phyloP scores from a whole-genome alignment of 1,140 invertebrate species.

The Psilanteris sp. region DNA sequence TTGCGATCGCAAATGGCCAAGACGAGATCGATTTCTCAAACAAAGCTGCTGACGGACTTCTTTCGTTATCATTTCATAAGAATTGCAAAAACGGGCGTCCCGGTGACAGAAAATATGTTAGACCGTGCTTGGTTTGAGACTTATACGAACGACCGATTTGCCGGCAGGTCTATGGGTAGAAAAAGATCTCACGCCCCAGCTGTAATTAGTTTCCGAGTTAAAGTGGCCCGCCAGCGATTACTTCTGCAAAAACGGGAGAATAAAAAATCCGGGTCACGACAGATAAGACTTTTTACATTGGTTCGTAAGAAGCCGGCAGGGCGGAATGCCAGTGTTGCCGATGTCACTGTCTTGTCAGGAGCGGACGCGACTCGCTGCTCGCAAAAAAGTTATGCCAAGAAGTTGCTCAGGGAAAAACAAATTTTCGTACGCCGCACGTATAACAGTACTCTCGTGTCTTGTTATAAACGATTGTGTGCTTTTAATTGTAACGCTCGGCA shows the following conservation, averaged over 20 bases:
- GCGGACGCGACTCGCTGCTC: constrained; percentile 5
- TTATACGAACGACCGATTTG: constrained; percentile 16
- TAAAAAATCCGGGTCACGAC: constrained; percentile 67
- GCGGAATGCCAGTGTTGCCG: constrained; percentile 10
- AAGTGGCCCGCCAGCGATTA: constrained; percentile 68
- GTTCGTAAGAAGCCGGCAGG: constrained; percentile 42
- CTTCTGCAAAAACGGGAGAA: constrained; percentile 45
- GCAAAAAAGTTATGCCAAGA: constrained; percentile 42
- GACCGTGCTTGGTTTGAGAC: constrained; percentile 17
- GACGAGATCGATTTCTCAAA: neutral
- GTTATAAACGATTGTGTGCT: constrained; percentile 6
- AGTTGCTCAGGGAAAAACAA: constrained; percentile 38
- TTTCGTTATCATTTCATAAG: neutral
- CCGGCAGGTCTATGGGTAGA: constrained; percentile 37
- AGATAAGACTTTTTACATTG: constrained; percentile 66
- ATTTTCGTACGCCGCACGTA: neutral
- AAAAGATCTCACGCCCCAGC: constrained; percentile 69
- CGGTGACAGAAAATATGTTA: constrained; percentile 40
- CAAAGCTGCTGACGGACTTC: neutral
- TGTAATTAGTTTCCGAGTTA: constrained; percentile 77
- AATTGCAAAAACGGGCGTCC: constrained; percentile 3
- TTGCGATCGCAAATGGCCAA: no score
- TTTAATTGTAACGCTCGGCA: constrained; percentile 2
- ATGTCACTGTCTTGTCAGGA: constrained; percentile 54
- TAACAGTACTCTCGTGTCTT: constrained; percentile 4